phyloP scores from a whole-genome alignment of 2,113 vertebrate genomes.

The Pachyramphus minor region DNA sequence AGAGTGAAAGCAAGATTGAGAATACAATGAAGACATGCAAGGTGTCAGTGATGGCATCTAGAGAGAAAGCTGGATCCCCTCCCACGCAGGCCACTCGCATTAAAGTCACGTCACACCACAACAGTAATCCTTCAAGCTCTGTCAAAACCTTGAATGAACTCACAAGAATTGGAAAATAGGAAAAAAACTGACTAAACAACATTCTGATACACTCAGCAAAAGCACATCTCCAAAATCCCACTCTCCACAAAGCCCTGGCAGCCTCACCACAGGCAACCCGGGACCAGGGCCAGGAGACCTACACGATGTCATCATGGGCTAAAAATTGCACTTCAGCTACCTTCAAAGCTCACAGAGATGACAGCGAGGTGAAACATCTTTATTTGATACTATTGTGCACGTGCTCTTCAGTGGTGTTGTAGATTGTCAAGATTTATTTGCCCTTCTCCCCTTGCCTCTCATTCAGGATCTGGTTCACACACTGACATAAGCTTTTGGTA shows the following conservation, averaged over 20 bases:
- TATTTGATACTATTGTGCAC: not conserved
- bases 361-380: not conserved
- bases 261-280: not conserved
- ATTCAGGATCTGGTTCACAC: not conserved
- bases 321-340: not conserved
- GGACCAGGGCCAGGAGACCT: not conserved
- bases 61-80: not conserved
- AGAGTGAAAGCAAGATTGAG: not conserved
- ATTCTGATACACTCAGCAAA: not conserved
- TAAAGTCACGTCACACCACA: not conserved
- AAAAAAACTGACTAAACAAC: not conserved
- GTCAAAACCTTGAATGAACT: not conserved
- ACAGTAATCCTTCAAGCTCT: not conserved
- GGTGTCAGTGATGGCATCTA: fast-evolving
- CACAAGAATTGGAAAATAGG: fast-evolving
- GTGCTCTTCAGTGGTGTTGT: not conserved
- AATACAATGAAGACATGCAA: not conserved
- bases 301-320: not conserved
- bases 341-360: not conserved
- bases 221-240: fast-evolving
- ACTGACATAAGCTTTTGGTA: not conserved
- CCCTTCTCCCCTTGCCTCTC: not conserved
- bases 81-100: not conserved
- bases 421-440: not conserved
- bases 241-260: not conserved